Evolutionary conservation across 2,888 invertebrate genomes (phyloP).

Genomic region (Harpalus rubripes): DNA sequence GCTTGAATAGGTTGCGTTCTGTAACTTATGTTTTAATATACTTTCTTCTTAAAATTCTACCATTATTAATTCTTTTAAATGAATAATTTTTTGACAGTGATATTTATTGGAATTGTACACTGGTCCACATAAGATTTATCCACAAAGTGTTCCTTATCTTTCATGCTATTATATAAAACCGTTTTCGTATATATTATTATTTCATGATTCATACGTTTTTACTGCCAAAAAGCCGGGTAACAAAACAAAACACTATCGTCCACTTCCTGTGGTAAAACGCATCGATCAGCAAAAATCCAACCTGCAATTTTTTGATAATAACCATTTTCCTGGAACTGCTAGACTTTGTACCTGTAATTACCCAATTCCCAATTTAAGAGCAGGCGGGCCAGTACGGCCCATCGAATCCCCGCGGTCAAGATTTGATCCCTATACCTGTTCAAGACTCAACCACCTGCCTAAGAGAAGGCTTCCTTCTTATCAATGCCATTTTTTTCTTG

Average conservation of each 20-base stretch:
- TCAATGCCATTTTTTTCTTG: conserved; percentile 45
- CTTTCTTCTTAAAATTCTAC: no score
- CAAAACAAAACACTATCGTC: conserved; percentile 36
- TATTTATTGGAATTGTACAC: no score
- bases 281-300: conserved; percentile 61
- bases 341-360: conserved; percentile 56
- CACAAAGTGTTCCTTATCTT: no score
- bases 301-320: conserved; percentile 62
- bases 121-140: no score
- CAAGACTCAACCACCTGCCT: conserved; percentile 28
- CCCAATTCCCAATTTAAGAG: conserved; percentile 59
- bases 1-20: no score
- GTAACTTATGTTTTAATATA: no score
- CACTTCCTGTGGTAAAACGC: conserved; percentile 62
- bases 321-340: conserved; percentile 58
- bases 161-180: no score
- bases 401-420: conserved; percentile 15
- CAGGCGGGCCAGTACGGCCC: conserved; percentile 56
- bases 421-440: conserved; percentile 34
- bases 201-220: background rate
- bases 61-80: no score
- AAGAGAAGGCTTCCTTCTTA: conserved; percentile 24
- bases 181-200: background rate
- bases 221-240: background rate
- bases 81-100: no score